phyloP scores from a whole-genome alignment of 1,140 invertebrate species.

The Drosophila truncata region DNA sequence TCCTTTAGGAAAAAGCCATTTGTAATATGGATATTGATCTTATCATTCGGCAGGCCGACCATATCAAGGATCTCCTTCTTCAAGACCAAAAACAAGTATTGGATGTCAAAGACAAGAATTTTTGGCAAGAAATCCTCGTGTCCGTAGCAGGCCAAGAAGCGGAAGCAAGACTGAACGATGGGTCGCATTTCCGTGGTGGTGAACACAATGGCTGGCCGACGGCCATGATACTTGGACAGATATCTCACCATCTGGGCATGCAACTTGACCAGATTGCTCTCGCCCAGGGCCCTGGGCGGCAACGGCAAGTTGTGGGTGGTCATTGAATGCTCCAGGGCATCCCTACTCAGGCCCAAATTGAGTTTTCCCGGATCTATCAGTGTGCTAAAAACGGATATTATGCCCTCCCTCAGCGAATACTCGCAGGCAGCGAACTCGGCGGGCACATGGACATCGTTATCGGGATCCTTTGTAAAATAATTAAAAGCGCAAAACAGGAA shows the following conservation, averaged over 20 bases:
- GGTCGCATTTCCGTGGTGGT: conserved; percentile 48
- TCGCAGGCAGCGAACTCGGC: conserved; percentile 69
- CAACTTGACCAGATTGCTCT: conserved; percentile 52
- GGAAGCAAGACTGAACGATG: conserved; percentile 66
- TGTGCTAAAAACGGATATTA: conserved; percentile 51
- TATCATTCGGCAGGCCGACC: conserved; percentile 15
- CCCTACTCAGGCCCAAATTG: conserved; percentile 59
- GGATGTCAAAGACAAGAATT: conserved; percentile 60
- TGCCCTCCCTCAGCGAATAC: conserved; percentile 62
- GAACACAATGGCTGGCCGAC: conserved; percentile 47
- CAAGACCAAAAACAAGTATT: conserved; percentile 63
- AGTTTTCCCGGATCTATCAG: conserved; percentile 65
- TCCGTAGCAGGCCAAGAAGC: conserved; percentile 41
- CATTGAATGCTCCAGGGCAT: conserved; percentile 44
- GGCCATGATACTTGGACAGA: background rate
- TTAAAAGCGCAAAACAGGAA: conserved; percentile 72
- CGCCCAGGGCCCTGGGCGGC: conserved; percentile 71
- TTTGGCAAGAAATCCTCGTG: background rate
- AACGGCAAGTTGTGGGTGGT: conserved; percentile 66
- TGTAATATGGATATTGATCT: conserved; percentile 44
- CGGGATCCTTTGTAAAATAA: conserved; percentile 60
- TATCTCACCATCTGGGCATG: conserved; percentile 51
- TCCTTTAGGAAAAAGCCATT: conserved; percentile 55
- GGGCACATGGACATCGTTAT: conserved; percentile 58
- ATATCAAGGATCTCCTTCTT: conserved; percentile 56